Evolutionary conservation across 2,113 vertebrate genomes (phyloP), one percentile per base, ranked within the genome.

Genomic region (Tricholaema leucomelas): DNA sequence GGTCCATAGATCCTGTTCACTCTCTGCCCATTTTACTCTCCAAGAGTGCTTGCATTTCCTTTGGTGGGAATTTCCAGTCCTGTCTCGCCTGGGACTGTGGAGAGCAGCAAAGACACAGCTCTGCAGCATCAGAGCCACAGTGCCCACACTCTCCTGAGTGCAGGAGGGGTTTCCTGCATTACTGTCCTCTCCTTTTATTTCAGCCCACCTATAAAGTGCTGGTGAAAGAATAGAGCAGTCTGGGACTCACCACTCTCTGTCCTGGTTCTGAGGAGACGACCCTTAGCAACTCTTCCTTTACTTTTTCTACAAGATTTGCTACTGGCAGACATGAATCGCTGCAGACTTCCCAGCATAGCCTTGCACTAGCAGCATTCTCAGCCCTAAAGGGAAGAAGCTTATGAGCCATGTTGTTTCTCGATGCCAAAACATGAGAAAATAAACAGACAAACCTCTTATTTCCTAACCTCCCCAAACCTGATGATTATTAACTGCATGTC

Each of bases 141-240:
- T 1, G 6, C 3, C 30, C 6, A 46, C 0, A 1, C 6, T 76
- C 23, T 67, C 10, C 25, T 5, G 8, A 4, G 40, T 13, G 59
- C 42, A 35, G 44, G 55, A 72, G 6, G 5, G 14, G 2, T 30
- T 72, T 92, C 25, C 67, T 76, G 44, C 35, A 38, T 60, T 35
- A 8, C 7, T 10, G 12, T 18, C 15, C 27, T 73, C 55, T 79
- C 24, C 30, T 19, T 9, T 5, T 23, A 17, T 42, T 54, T 24
- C n/a, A 19, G 3, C 23, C 14, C n/a, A 54, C 10, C 28, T 48
- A 10, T 18, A 25, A 70, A 24, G 31, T 40, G 23, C 25, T 65
- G 17, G 14, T 40, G 64, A 73, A 88, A 76, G 10, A 73, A 10
- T 3, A 61, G 36, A 8, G 19, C 35, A 25, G 24, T 42, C 38